Conservation (phyloP, 2,888 invertebrate species). For the Sinelater perroti region DNA sequence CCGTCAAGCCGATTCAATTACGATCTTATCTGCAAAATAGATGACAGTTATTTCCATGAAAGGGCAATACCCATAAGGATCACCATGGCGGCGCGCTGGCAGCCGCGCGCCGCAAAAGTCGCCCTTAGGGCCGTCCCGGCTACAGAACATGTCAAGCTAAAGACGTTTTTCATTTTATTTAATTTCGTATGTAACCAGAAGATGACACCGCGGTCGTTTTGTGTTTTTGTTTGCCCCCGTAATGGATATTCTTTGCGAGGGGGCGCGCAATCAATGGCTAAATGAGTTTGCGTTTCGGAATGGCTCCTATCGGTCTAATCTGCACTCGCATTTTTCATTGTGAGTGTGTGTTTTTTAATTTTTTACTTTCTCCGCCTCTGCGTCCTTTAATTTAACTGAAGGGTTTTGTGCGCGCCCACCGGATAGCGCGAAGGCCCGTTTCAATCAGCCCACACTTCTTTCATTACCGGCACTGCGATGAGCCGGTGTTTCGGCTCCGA, state of each 20-base stretch:
- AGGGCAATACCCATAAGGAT: constrained; percentile 60
- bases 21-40: constrained; percentile 64
- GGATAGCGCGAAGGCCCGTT: constrained; percentile 4
- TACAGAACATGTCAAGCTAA: constrained; percentile 52
- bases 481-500: too few species aligned
- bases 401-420: constrained; percentile 11
- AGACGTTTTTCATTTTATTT: constrained; percentile 57
- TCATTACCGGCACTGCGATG: not conserved
- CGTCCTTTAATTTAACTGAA: constrained; percentile 32
- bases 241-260: constrained; percentile 45
- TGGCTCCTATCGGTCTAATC: constrained; percentile 44
- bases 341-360: constrained; percentile 42
- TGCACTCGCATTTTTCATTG: constrained; percentile 44
- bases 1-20: constrained; percentile 63
- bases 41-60: constrained; percentile 64
- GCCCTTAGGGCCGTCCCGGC: constrained; percentile 49
- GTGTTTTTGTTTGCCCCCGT: constrained; percentile 45
- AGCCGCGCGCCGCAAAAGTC: constrained; percentile 43
- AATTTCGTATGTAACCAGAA: constrained; percentile 54
- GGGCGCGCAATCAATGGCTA: constrained; percentile 45
- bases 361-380: constrained; percentile 37
- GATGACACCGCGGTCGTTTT: constrained; percentile 49
- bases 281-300: constrained; percentile 46
- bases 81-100: constrained; percentile 45
- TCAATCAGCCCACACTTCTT: not conserved